Percentiles rank a stretch among this genome's conserved stretches.
Evolutionary conservation across 2,797 vertebrate genomes (phyloP).

Genomic region (Potorous gilbertii): DNA sequence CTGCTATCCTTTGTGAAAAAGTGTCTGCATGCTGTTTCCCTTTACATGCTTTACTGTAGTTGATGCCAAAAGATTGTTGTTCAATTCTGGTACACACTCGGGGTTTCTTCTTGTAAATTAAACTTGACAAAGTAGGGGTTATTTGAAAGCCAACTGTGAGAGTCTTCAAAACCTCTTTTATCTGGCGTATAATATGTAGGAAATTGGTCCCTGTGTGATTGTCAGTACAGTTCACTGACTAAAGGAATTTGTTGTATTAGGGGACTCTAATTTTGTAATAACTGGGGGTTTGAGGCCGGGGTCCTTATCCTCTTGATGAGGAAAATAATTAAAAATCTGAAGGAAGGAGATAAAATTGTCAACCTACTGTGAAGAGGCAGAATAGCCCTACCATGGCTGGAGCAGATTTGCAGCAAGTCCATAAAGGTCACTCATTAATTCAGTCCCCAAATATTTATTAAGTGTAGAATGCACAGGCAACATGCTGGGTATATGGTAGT

Average conservation of each 20-base stretch:
- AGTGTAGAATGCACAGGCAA: background rate
- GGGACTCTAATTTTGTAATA: slow-evolving; percentile 29
- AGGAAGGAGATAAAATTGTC: slow-evolving; percentile 5
- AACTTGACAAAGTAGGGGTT: slow-evolving; percentile 64
- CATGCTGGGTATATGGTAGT: background rate
- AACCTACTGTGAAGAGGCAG: background rate
- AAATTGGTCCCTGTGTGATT: slow-evolving; percentile 33
- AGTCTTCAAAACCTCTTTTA: slow-evolving; percentile 67
- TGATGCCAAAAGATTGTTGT: slow-evolving; percentile 56
- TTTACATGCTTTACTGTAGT: slow-evolving; percentile 64
- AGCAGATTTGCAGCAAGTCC: background rate
- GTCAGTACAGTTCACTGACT: background rate
- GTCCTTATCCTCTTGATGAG: slow-evolving; percentile 14
- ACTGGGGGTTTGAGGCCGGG: slow-evolving; percentile 11
- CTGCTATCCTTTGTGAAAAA: slow-evolving; percentile 51
- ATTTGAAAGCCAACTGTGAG: slow-evolving; percentile 67
- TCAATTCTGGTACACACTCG: slow-evolving; percentile 79
- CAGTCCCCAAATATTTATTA: background rate
- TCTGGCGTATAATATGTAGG: slow-evolving; percentile 42
- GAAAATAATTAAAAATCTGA: slow-evolving; percentile 24
- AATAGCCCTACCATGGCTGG: background rate
- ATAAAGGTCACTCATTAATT: background rate
- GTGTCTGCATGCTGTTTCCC: slow-evolving; percentile 58
- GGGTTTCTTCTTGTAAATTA: slow-evolving; percentile 70
- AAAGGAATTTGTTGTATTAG: slow-evolving; percentile 18